phyloP scores from a whole-genome alignment of 1,140 invertebrate genomes.

The Aradophagus sp. region DNA sequence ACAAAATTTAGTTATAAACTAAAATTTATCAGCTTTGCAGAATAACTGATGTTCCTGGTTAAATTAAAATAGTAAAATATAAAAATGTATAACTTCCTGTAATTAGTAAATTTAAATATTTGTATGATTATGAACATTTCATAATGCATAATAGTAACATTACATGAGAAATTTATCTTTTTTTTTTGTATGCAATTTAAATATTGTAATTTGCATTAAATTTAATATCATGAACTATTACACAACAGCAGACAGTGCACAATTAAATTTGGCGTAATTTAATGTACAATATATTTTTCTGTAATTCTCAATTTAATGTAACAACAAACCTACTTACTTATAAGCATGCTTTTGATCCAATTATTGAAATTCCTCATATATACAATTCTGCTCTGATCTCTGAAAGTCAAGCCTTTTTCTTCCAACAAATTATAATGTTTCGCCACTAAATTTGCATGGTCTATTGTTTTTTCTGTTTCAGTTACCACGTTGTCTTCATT shows the following conservation, averaged over 20 bases:
- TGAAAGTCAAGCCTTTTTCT: conserved; percentile 85
- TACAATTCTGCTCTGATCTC: conserved; percentile 92
- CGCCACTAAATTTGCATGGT: conserved; percentile 81
- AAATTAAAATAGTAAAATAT: too few relatives aligned
- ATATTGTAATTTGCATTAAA: too few relatives aligned
- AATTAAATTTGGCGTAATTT: too few relatives aligned
- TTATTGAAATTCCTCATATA: conserved; percentile 98
- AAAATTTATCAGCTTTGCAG: too few relatives aligned
- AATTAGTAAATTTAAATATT: too few relatives aligned
- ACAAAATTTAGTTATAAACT: too few relatives aligned
- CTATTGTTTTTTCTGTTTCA: conserved; percentile 37
- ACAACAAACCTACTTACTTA: conserved; percentile 75
- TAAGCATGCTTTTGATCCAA: conserved; percentile 97
- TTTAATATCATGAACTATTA: too few relatives aligned
- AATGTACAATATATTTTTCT: neutral
- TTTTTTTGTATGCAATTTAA: too few relatives aligned
- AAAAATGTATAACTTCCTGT: too few relatives aligned
- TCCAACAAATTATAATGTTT: conserved; percentile 89
- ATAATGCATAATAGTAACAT: neutral
- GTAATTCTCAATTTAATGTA: neutral
- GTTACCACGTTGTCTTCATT: conserved; percentile 11
- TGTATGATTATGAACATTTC: neutral
- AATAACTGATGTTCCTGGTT: too few relatives aligned
- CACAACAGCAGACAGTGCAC: too few relatives aligned
- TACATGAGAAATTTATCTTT: too few relatives aligned